Conservation (phyloP, 2,888 invertebrate genomes). For the Calephelis perditalis region DNA sequence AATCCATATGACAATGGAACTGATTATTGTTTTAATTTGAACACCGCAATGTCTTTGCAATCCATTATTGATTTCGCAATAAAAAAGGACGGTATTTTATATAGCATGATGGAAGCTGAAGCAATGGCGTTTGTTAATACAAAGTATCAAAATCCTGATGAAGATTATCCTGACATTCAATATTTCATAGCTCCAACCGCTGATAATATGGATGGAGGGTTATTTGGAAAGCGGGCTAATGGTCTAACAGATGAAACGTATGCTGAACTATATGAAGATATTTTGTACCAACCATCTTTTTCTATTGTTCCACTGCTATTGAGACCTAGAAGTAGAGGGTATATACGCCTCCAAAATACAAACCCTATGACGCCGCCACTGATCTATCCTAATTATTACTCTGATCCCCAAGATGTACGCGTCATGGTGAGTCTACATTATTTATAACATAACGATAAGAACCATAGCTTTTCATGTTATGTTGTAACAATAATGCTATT, state of each 20-base stretch:
- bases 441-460: no score
- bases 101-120: slow-evolving; percentile 87
- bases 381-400: slow-evolving; percentile 93
- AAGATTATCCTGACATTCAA: slow-evolving; percentile 89
- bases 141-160: slow-evolving; percentile 80
- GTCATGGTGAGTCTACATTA: slow-evolving; percentile 77
- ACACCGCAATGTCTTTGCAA: slow-evolving; percentile 79
- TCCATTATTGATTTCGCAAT: slow-evolving; percentile 81
- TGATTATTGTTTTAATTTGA: slow-evolving; percentile 83
- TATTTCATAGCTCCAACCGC: slow-evolving; percentile 85
- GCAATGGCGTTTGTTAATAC: slow-evolving; percentile 88
- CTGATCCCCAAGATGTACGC: slow-evolving; percentile 83
- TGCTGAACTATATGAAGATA: slow-evolving; percentile 83
- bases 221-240: slow-evolving; percentile 83
- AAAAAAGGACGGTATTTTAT: slow-evolving; percentile 81
- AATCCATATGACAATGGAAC: slow-evolving; percentile 76
- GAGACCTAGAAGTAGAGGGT: slow-evolving; percentile 85
- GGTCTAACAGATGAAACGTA: slow-evolving; percentile 83
- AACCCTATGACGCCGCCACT: slow-evolving; percentile 86
- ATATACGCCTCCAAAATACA: slow-evolving; percentile 80
- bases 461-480: no score
- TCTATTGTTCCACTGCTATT: slow-evolving; percentile 83
- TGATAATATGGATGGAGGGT: slow-evolving; percentile 87
- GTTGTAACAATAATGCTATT: no score
- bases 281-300: slow-evolving; percentile 83